Base-by-base conservation (phyloP, 2,113 vertebrate species). In the Ranitomeya variabilis region DNA sequence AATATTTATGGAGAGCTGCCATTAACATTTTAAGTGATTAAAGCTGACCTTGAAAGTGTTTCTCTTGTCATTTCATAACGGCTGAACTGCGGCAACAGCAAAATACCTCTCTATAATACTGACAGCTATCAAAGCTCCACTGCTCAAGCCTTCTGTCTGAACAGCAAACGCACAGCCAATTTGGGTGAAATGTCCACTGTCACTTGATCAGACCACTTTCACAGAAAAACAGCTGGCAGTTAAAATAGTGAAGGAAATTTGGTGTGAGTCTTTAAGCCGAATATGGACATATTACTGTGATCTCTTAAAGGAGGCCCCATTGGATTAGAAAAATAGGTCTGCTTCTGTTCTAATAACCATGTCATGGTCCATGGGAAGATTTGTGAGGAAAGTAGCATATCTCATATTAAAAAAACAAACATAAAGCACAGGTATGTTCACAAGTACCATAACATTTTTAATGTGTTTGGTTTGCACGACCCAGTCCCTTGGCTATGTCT, bases 1-100 rank as follows among this genome's bases (percentile, higher is more conserved):
- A 73, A 85, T 85, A 73, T 85, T 79, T 87, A 87, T 79, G 59
- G 74, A 31, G 74, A 67, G 66, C n/a, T 54, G 59, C 76, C 55
- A 77, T 86, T 87, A 80, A 52, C 37, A 78, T 78, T 64, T 59
- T 45, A 57, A 78, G 73, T 51, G 59, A 84, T 77, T 64, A 62
- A 87, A 80, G 60, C n/a, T 80, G 59, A 77, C 76, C 76, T 77
- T 87, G 60, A 87, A 80, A 80, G 23, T 51, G 45, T 52, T 84
- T 87, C 59, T 54, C 60, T 16, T 79, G 60, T 80, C 71, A 64
- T 78, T 79, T 45, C 54, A 37, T 11, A 57, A 69, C 15, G 69
- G 57, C 21, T 23, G 45, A 87, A 67, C 18, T 64, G 55, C 55
- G 2, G 15, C 60, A 60, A 9, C 51, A 4, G 76, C 59, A 51